Evolutionary conservation across 1,140 invertebrate genomes (phyloP).

Genomic region (Andrena cerasifolii): DNA sequence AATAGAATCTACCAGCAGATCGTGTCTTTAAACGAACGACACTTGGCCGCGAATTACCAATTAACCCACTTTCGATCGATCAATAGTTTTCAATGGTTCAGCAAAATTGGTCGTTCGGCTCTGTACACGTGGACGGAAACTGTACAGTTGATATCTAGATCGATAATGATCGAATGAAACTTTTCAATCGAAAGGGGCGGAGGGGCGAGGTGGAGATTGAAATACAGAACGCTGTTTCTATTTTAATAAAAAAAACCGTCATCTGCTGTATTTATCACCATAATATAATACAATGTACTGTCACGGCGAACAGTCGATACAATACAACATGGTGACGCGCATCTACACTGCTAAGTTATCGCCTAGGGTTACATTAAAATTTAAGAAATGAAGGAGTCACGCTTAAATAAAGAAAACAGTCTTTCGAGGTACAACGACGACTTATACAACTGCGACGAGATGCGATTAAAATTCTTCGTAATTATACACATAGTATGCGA

Average conservation of each 20-base stretch:
- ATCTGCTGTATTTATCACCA: constrained; percentile 56
- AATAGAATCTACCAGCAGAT: neutral
- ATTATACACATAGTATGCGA: constrained; percentile 16
- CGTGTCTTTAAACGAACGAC: neutral
- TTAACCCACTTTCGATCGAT: neutral
- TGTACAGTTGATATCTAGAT: no score
- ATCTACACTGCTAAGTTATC: constrained; percentile 44
- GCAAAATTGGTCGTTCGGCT: neutral
- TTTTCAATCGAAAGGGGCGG: no score
- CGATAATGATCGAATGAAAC: no score
- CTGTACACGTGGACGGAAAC: neutral
- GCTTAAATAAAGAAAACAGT: constrained; percentile 63
- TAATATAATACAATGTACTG: constrained; percentile 60
- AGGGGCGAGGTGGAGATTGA: neutral
- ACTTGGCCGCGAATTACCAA: neutral
- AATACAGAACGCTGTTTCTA: neutral
- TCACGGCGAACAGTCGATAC: constrained; percentile 44
- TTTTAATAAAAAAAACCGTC: constrained; percentile 50
- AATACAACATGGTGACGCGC: constrained; percentile 32
- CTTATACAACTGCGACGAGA: constrained; percentile 30
- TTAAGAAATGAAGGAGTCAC: constrained; percentile 25
- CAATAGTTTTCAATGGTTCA: constrained; percentile 2
- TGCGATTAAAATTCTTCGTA: neutral
- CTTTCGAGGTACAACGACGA: constrained; percentile 52
- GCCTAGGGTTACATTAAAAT: constrained; percentile 51